Percentiles rank a stretch among this genome's conserved stretches.
phyloP scores from a whole-genome alignment of 2,888 invertebrate species.

The Pristionchus mayeri region DNA sequence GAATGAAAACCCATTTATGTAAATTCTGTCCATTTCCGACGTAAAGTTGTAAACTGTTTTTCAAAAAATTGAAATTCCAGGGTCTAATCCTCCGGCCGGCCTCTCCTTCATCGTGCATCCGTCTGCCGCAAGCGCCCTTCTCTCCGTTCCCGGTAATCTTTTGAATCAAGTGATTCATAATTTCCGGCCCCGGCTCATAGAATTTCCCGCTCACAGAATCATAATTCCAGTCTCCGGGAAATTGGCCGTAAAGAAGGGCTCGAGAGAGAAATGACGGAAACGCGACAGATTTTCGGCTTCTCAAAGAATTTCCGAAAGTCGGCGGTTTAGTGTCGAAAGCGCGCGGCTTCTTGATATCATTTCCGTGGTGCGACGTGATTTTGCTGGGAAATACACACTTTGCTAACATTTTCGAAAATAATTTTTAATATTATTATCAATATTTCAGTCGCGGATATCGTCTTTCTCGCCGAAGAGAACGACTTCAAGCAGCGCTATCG shows the following conservation, averaged over 20 bases:
- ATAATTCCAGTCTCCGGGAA: neutral
- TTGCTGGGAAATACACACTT: neutral
- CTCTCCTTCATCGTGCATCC: neutral
- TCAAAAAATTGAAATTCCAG: neutral
- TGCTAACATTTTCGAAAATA: neutral
- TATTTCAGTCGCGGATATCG: slow-evolving; percentile 22
- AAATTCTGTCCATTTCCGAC: neutral
- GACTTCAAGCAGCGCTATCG: slow-evolving; percentile 50
- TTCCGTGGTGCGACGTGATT: too few species aligned
- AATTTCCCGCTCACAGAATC: neutral
- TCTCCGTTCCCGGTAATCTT: neutral
- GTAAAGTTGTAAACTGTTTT: neutral
- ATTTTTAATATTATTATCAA: neutral
- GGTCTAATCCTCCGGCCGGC: slow-evolving; percentile 12
- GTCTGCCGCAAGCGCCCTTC: neutral
- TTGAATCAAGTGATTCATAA: neutral
- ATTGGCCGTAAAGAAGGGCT: neutral
- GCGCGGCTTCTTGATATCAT: neutral
- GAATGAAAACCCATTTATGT: neutral
- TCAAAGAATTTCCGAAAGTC: neutral
- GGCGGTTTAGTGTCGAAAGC: neutral
- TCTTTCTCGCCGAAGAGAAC: slow-evolving; percentile 43
- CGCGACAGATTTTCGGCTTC: neutral
- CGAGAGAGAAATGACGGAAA: neutral
- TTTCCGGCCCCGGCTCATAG: neutral